phyloP scores from a whole-genome alignment of 2,113 vertebrate species.

The Poeciliopsis occidentalis region DNA sequence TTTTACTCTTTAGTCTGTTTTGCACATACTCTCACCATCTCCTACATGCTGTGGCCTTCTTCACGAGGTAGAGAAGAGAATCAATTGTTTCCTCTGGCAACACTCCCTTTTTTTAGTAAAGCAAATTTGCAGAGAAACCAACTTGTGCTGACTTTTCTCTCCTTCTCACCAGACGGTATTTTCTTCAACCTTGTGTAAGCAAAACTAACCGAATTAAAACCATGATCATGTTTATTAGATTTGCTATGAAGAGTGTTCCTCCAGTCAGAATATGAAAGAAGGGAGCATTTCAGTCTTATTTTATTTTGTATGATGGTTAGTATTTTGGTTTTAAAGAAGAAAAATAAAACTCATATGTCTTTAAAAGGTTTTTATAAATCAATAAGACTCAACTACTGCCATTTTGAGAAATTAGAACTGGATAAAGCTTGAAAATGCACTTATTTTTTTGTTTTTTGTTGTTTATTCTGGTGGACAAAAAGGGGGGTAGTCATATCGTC shows the following conservation, averaged over 20 bases:
- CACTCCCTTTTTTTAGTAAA: not conserved
- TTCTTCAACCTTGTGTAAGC: conserved; percentile 15
- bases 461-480: conserved; percentile 37
- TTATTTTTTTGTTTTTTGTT: conserved; percentile 30
- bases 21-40: conserved; percentile 57
- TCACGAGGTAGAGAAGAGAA: conserved; percentile 26
- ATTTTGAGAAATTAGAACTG: conserved; percentile 45
- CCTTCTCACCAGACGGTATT: conserved; percentile 34
- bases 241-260: conserved; percentile 32
- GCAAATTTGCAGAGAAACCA: conserved; percentile 24
- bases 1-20: conserved; percentile 72
- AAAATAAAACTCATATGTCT: conserved; percentile 21
- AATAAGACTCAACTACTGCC: conserved; percentile 31
- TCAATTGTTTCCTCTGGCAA: conserved; percentile 24
- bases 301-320: conserved; percentile 14
- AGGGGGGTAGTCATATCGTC: conserved; percentile 14
- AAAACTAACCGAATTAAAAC: conserved; percentile 2
- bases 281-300: conserved; percentile 8
- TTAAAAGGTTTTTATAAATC: conserved; percentile 25
- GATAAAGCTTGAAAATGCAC: conserved; percentile 25
- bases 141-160: conserved; percentile 25
- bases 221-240: conserved; percentile 29
- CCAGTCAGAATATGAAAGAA: conserved; percentile 28
- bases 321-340: conserved; percentile 3
- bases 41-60: conserved; percentile 62